phyloP scores from a whole-genome alignment of 2,113 vertebrate genomes.

The Varanus komodoensis region DNA sequence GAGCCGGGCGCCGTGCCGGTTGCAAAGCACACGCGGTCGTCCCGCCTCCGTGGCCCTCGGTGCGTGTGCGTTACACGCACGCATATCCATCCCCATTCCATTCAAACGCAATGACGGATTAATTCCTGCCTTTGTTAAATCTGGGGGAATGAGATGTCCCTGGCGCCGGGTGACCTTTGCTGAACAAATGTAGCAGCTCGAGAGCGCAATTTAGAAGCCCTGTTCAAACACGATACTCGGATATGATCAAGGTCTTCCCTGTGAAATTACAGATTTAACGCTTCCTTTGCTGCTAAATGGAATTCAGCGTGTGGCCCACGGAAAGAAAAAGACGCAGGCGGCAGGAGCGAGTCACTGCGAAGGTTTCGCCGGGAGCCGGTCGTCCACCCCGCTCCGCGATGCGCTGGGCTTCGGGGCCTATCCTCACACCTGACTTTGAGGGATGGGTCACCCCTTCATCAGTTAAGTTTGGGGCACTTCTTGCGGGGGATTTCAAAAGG shows the following conservation, averaged over 20 bases:
- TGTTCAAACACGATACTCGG: slow-evolving; percentile 60
- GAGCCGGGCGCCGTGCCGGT: no score
- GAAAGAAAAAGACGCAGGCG: slow-evolving; percentile 36
- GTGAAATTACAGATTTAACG: slow-evolving; percentile 66
- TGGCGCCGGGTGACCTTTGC: slow-evolving; percentile 20
- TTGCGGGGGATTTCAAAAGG: background rate
- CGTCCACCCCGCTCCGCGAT: slow-evolving; percentile 18
- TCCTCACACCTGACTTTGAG: slow-evolving; percentile 51
- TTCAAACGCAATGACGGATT: background rate
- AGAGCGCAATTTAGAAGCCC: slow-evolving; percentile 55
- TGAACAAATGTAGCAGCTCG: slow-evolving; percentile 58
- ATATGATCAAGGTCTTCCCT: slow-evolving; percentile 33
- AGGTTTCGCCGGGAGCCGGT: slow-evolving; percentile 45
- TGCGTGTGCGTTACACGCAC: background rate
- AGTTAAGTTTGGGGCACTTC: background rate
- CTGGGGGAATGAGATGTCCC: background rate
- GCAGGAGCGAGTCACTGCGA: slow-evolving; percentile 54
- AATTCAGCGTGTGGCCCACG: background rate
- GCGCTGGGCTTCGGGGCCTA: slow-evolving; percentile 23
- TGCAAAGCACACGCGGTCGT: background rate
- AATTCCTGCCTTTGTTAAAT: slow-evolving; percentile 13
- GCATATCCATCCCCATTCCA: background rate
- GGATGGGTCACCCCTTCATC: slow-evolving; percentile 49
- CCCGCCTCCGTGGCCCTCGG: no score
- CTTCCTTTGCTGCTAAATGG: slow-evolving; percentile 53